These are phyloP conservation scores for Ostrea denselamellosa DNA, from an alignment of 1,140 invertebrate species.

Conservation along the genomic window DNA sequence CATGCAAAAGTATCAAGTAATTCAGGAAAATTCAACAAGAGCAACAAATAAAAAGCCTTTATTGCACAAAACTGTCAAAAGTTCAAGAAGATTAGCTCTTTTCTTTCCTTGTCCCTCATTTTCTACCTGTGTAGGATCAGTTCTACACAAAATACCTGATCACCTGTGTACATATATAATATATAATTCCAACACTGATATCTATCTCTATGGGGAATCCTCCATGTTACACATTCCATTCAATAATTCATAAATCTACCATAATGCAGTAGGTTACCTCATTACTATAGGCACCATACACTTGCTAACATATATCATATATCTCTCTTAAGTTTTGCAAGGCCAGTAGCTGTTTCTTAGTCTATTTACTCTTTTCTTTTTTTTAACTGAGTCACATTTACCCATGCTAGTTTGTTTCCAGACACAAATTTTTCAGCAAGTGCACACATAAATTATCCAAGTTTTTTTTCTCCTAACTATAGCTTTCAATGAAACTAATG, in stretches of 20 bases:
- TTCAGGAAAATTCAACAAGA: not conserved
- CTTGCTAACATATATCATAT: not conserved
- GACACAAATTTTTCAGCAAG: not conserved
- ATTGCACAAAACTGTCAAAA: constrained; percentile 16
- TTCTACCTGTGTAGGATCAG: constrained; percentile 3
- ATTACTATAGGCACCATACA: not conserved
- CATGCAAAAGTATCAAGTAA: not conserved
- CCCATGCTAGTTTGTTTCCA: not conserved
- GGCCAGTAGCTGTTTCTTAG: not conserved
- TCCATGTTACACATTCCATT: not conserved
- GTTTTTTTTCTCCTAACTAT: too few relatives aligned
- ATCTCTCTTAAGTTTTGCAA: not conserved
- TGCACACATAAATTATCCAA: too few relatives aligned
- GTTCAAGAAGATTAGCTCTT: constrained; percentile 29
- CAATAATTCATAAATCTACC: constrained; percentile 25
- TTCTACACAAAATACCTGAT: not conserved
- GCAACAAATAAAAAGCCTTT: not conserved
- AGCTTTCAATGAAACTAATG: too few relatives aligned
- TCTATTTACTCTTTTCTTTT: not conserved
- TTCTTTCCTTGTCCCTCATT: constrained; percentile 3
- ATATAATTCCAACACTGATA: constrained; percentile 11
- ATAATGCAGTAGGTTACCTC: not conserved
- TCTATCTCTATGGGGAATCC: constrained; percentile 3
- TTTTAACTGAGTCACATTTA: not conserved
- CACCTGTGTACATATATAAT: too few relatives aligned